phyloP scores from a whole-genome alignment of 2,888 invertebrate genomes.

The Clitarchus hookeri region DNA sequence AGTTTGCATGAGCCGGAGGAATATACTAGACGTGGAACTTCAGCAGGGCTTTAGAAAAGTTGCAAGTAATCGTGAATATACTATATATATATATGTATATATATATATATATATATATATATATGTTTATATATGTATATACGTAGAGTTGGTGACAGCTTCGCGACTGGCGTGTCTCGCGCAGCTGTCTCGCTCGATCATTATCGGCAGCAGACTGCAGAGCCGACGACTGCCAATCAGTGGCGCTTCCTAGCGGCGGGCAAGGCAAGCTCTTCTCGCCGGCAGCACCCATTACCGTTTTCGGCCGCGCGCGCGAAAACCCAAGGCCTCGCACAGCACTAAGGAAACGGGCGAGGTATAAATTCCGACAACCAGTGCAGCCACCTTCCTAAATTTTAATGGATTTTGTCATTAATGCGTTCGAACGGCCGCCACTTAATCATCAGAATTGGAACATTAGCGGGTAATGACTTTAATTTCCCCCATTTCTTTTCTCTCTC shows the following conservation, averaged over 20 bases:
- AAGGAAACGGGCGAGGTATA: background rate
- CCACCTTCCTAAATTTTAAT: constrained; percentile 14
- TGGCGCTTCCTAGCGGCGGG: background rate
- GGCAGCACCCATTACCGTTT: background rate
- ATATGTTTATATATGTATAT: too few relatives aligned
- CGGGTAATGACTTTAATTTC: constrained; percentile 14
- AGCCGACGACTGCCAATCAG: background rate
- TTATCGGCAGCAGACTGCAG: too few relatives aligned
- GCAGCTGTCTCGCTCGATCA: too few relatives aligned
- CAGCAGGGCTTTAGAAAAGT: too few relatives aligned
- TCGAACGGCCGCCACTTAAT: constrained; percentile 7
- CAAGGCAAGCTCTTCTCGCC: background rate
- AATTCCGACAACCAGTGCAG: constrained; percentile 1
- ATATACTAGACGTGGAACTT: too few relatives aligned
- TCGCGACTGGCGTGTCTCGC: too few relatives aligned
- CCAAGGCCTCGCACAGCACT: background rate
- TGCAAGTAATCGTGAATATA: too few relatives aligned
- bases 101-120: too few relatives aligned
- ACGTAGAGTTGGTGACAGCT: too few relatives aligned
- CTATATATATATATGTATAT: too few relatives aligned
- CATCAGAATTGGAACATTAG: constrained; percentile 3
- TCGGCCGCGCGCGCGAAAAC: too few relatives aligned
- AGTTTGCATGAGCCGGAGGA: too few relatives aligned
- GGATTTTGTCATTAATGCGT: constrained; percentile 10
- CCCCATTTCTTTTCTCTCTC: background rate